Evolutionary conservation across 2,797 vertebrate species (phyloP).

Genomic region (Sus cebifrons): DNA sequence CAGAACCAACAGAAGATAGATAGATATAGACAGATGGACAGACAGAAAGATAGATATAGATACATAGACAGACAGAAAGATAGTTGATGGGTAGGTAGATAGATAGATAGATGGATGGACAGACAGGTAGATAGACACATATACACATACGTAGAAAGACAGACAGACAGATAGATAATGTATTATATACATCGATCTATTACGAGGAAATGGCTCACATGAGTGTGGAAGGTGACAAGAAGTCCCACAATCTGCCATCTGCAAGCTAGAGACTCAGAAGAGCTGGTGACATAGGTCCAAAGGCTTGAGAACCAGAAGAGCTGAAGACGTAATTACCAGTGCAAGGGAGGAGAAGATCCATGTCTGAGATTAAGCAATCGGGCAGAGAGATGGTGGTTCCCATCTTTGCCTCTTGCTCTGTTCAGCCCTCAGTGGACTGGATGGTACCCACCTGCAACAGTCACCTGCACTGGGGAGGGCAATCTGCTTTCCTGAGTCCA

Average conservation of each 20-base stretch:
- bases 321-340: not conserved
- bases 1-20: not conserved
- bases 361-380: not conserved
- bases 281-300: not conserved
- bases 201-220: not conserved
- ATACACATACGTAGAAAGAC: not conserved
- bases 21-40: not conserved
- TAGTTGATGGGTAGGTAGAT: too few relatives aligned
- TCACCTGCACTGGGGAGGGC: not conserved
- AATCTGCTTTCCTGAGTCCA: not conserved
- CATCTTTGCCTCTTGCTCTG: not conserved
- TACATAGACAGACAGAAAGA: not conserved
- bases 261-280: not conserved
- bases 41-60: not conserved
- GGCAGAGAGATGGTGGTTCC: not conserved
- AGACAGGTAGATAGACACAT: not conserved
- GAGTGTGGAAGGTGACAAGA: not conserved
- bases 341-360: not conserved
- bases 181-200: not conserved
- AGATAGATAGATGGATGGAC: too few relatives aligned
- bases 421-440: too few relatives aligned
- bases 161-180: not conserved
- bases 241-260: not conserved
- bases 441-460: not conserved
- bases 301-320: not conserved